Evolutionary conservation across 2,797 vertebrate genomes (phyloP).

Genomic region (Tenualosa ilisha): DNA sequence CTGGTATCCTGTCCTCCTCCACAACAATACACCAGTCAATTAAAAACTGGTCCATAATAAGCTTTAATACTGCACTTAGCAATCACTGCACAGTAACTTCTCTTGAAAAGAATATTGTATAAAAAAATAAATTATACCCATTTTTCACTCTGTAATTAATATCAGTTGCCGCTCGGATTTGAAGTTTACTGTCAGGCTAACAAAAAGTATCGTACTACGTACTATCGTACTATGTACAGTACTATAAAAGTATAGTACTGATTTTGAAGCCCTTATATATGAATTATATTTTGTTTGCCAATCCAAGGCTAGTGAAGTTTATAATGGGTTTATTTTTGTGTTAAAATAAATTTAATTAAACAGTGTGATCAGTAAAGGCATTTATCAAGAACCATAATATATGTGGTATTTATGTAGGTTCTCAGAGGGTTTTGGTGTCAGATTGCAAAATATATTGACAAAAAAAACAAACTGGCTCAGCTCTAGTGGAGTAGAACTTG

Average conservation of each 20-base stretch:
- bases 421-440: background rate
- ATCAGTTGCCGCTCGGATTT: background rate
- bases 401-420: background rate
- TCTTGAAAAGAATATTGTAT: slow-evolving; percentile 53
- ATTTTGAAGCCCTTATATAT: background rate
- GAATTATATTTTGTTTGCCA: background rate
- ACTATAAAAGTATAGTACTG: background rate
- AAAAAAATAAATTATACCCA: background rate
- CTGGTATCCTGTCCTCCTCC: no score
- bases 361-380: background rate
- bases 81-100: slow-evolving; percentile 54
- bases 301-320: background rate
- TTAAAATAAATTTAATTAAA: background rate
- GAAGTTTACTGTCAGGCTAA: slow-evolving; percentile 6
- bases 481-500: background rate
- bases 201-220: background rate
- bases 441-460: background rate
- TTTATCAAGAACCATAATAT: background rate
- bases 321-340: background rate
- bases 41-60: slow-evolving; percentile 4
- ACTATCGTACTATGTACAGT: no score
- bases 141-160: slow-evolving; percentile 2
- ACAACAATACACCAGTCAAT: background rate
- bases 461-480: background rate
- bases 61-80: slow-evolving; percentile 13